A percentile compares a stretch with the other conserved stretches of the same genome.
Conservation (phyloP, 92 coral and sea anemone species). For the Bergia puertoricense region DNA sequence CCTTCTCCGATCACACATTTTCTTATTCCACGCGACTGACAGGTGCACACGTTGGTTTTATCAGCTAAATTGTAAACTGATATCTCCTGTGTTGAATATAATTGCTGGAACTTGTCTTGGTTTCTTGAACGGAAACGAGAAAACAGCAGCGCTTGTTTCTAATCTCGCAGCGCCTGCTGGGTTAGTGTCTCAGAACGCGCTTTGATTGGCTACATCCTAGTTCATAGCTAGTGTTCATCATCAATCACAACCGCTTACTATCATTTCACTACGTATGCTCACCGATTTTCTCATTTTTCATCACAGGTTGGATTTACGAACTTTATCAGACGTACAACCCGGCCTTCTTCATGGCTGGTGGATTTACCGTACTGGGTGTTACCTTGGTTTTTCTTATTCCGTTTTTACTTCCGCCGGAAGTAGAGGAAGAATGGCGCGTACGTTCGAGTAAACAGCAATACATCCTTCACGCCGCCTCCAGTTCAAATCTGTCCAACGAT, state of each 20-base stretch:
- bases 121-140: too few relatives aligned
- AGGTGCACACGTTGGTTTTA: too few relatives aligned
- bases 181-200: neutral
- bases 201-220: neutral
- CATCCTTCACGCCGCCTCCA: neutral
- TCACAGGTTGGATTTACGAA: conserved; percentile 77
- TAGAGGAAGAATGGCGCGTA: conserved; percentile 59
- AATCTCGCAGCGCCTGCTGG: neutral
- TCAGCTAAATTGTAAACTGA: too few relatives aligned
- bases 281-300: neutral
- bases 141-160: neutral
- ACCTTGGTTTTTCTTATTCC: conserved; percentile 75
- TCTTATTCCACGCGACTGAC: too few relatives aligned
- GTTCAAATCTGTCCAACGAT: conserved; percentile 18
- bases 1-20: too few relatives aligned
- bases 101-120: too few relatives aligned
- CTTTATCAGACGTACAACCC: conserved; percentile 65
- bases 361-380: conserved; percentile 69
- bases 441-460: conserved; percentile 32
- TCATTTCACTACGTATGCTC: neutral
- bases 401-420: conserved; percentile 67
- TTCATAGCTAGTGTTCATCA: neutral
- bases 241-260: too few relatives aligned
- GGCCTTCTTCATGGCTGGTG: conserved; percentile 88
- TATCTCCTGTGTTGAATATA: too few relatives aligned